A percentile compares a stretch with the other conserved stretches of the same genome.
phyloP scores from a whole-genome alignment of 2,888 invertebrate genomes.

The Portevinia maculata region DNA sequence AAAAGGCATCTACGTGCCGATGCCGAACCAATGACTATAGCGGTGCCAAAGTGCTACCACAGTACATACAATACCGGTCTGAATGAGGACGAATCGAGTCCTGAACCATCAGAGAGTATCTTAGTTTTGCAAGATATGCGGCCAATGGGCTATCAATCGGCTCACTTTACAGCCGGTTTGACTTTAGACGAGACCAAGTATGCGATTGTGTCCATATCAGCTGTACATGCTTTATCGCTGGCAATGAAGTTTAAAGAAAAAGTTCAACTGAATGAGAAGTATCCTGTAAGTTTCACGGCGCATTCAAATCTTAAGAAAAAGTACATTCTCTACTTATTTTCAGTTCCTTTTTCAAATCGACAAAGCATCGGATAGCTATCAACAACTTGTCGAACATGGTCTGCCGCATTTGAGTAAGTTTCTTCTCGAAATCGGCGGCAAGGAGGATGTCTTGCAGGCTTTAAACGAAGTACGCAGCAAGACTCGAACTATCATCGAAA shows the following conservation, averaged over 20 bases:
- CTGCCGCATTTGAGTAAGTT: slow-evolving; percentile 90
- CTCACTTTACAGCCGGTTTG: slow-evolving; percentile 76
- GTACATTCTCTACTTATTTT: slow-evolving; percentile 52
- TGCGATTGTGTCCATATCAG: slow-evolving; percentile 88
- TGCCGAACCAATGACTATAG: slow-evolving; percentile 84
- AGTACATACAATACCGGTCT: slow-evolving; percentile 85
- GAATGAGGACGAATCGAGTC: slow-evolving; percentile 78
- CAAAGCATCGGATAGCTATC: slow-evolving; percentile 90
- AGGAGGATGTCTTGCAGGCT: slow-evolving; percentile 85
- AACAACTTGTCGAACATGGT: slow-evolving; percentile 90
- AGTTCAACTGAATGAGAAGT: slow-evolving; percentile 76
- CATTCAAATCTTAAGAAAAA: slow-evolving; percentile 84
- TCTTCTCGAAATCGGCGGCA: slow-evolving; percentile 86
- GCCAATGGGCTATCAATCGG: slow-evolving; percentile 79
- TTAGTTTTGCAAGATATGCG: slow-evolving; percentile 90
- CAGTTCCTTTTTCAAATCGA: slow-evolving; percentile 90
- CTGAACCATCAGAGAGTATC: slow-evolving; percentile 86
- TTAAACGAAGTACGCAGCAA: slow-evolving; percentile 86
- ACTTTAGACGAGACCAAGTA: slow-evolving; percentile 85
- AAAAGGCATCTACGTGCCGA: slow-evolving; percentile 81
- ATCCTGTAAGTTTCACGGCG: slow-evolving; percentile 78
- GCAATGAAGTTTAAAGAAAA: slow-evolving; percentile 85
- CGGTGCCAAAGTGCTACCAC: slow-evolving; percentile 88
- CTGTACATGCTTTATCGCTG: slow-evolving; percentile 89
- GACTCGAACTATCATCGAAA: slow-evolving; percentile 89